phyloP scores from a whole-genome alignment of 2,888 invertebrate genomes.

The Dysmachus trigonus region DNA sequence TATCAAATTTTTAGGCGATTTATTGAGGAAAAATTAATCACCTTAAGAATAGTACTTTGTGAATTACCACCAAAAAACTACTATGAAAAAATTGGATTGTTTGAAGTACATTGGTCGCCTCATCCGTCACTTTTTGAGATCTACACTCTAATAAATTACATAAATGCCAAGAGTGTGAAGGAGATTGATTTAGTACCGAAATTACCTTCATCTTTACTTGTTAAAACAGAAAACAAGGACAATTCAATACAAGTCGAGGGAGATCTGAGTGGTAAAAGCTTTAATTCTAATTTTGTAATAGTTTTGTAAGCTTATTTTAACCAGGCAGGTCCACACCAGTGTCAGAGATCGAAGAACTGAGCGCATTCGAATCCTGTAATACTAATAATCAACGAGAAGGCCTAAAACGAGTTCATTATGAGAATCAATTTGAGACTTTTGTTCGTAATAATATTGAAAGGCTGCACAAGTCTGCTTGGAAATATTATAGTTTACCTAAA shows the following conservation, averaged over 20 bases:
- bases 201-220: background rate
- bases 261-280: background rate
- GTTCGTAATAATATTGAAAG: background rate
- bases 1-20: background rate
- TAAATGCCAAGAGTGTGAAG: background rate
- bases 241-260: background rate
- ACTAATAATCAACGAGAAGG: background rate
- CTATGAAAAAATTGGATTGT: background rate
- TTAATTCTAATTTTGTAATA: background rate
- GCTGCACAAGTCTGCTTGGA: background rate
- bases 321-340: background rate
- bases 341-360: background rate
- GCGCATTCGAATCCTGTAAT: background rate
- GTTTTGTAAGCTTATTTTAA: background rate
- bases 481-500: background rate
- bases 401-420: background rate
- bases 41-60: background rate
- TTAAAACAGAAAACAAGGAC: background rate
- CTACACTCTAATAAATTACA: background rate
- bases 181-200: background rate
- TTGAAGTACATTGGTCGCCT: background rate
- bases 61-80: background rate
- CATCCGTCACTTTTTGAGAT: background rate
- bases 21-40: background rate
- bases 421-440: background rate